These are phyloP conservation scores for Catagonus wagneri DNA, from an alignment of 2,113 vertebrate species.

Conservation along the genomic window DNA sequence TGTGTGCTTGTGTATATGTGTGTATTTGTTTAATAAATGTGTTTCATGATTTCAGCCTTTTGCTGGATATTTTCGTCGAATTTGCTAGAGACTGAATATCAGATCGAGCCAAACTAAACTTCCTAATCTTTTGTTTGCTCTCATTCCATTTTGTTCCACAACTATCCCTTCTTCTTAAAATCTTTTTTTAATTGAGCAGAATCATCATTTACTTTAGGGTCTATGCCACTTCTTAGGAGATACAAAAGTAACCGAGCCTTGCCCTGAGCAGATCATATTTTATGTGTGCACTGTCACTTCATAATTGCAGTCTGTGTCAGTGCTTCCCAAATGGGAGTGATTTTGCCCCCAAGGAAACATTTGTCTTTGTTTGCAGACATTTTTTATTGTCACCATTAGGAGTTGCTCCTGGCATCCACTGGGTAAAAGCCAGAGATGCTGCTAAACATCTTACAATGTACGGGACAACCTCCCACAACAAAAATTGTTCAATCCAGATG, in stretches of 20 bases:
- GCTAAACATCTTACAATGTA: not conserved
- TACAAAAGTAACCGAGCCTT: not conserved
- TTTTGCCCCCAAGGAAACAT: not conserved
- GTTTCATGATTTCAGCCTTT: not conserved
- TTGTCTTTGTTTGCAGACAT: not conserved
- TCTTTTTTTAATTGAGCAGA: not conserved
- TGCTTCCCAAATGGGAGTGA: not conserved
- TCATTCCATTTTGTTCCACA: not conserved
- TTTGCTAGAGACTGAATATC: conserved; percentile 21
- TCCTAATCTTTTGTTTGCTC: not conserved
- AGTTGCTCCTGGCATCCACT: not conserved
- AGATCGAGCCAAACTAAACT: not conserved
- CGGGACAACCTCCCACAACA: not conserved
- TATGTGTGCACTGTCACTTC: not conserved
- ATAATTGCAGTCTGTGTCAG: not conserved
- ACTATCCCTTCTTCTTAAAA: not conserved
- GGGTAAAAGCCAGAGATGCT: not conserved
- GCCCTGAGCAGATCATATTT: not conserved
- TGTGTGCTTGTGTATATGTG: not conserved
- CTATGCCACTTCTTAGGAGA: not conserved
- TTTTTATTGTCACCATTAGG: not conserved
- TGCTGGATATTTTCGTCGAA: not conserved
- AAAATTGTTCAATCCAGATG: not conserved
- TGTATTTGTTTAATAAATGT: not conserved
- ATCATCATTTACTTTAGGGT: not conserved